A percentile compares a stretch with the other conserved stretches of the same genome.
phyloP scores from a whole-genome alignment of 2,888 invertebrate genomes.

The Hemithea aestivaria region DNA sequence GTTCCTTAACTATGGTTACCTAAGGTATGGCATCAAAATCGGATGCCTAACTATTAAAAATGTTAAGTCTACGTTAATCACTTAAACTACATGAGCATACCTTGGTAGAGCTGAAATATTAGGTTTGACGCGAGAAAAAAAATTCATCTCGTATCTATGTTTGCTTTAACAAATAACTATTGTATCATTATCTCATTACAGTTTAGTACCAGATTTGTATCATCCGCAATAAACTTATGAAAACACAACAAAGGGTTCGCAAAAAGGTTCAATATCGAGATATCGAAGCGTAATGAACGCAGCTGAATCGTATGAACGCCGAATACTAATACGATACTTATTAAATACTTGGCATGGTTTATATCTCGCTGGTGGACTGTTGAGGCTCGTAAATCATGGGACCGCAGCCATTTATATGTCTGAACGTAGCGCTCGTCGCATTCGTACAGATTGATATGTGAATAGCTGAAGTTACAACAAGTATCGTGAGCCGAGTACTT shows the following conservation, averaged over 20 bases:
- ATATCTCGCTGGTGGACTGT: constrained; percentile 5
- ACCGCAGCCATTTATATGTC: constrained; percentile 5
- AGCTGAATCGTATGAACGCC: constrained; percentile 38
- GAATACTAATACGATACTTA: constrained; percentile 4
- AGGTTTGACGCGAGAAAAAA: too few relatives aligned
- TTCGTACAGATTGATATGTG: constrained; percentile 15
- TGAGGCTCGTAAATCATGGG: constrained; percentile 6
- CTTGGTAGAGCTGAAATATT: too few relatives aligned
- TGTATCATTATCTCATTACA: too few relatives aligned
- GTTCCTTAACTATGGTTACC: too few relatives aligned
- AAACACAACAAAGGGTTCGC: not conserved
- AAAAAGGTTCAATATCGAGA: constrained; percentile 17
- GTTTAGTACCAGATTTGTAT: too few relatives aligned
- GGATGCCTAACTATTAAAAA: too few relatives aligned
- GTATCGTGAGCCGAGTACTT: not conserved
- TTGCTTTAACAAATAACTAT: too few relatives aligned
- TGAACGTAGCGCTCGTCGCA: constrained; percentile 2
- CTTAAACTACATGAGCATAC: too few relatives aligned
- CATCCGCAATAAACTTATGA: too few relatives aligned
- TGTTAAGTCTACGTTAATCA: too few relatives aligned
- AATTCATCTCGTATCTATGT: too few relatives aligned
- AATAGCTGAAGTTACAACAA: constrained; percentile 4
- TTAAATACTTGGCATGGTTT: constrained; percentile 2
- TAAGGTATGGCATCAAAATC: too few relatives aligned
- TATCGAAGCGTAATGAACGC: constrained; percentile 18